Evolutionary conservation across 1,140 invertebrate species (phyloP).

Genomic region (Ips nitidus): DNA sequence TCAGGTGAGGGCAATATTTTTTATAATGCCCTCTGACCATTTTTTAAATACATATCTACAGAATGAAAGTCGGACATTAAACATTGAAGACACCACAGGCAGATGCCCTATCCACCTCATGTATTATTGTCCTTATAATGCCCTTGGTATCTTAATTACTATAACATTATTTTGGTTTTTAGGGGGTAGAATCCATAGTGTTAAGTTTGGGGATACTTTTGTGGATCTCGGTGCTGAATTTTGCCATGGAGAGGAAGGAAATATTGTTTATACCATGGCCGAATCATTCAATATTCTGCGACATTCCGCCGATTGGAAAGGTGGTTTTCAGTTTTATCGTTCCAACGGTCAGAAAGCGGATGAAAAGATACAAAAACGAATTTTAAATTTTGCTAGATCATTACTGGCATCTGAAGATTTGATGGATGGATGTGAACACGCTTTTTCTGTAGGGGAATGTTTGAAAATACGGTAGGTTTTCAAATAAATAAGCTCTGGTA

Average conservation of each 20-base stretch:
- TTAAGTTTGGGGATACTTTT: conserved; percentile 60
- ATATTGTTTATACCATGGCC: conserved; percentile 67
- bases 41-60: no score
- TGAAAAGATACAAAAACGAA: conserved; percentile 1
- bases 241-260: conserved; percentile 75
- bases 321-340: conserved; percentile 8
- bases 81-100: no score
- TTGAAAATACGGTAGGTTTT: conserved; percentile 29
- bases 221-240: conserved; percentile 79
- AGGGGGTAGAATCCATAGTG: conserved; percentile 65
- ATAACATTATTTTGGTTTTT: no score
- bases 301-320: conserved; percentile 37
- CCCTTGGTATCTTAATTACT: no score
- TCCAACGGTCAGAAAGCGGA: conserved; percentile 32
- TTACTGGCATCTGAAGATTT: conserved; percentile 7
- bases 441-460: conserved; percentile 29
- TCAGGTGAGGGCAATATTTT: no score
- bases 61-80: no score
- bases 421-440: conserved; percentile 23
- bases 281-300: conserved; percentile 58
- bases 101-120: no score
- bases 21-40: no score
- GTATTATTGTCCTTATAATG: no score
- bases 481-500: no score
- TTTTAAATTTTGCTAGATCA: conserved; percentile 19